Conservation (phyloP, 2,888 invertebrate species). For the Caenorhabditis angaria region DNA sequence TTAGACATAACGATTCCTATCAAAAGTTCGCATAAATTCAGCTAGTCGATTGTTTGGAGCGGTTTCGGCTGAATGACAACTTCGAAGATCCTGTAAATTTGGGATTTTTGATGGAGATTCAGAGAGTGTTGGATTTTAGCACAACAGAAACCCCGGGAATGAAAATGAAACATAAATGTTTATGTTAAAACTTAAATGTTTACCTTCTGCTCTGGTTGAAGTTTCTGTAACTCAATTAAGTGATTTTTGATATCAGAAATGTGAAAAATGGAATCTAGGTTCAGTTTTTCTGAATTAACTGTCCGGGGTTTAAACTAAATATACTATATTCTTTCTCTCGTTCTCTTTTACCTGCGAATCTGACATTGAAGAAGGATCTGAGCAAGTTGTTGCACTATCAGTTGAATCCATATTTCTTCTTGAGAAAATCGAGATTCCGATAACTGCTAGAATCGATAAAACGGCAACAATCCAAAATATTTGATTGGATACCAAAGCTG, state of each 20-base stretch:
- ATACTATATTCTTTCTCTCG: neutral
- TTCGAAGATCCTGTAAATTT: conserved; percentile 29
- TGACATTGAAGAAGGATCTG: conserved; percentile 29
- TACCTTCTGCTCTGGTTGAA: too few relatives aligned
- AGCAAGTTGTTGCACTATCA: conserved; percentile 37
- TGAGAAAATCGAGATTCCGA: conserved; percentile 17
- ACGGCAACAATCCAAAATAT: conserved; percentile 27
- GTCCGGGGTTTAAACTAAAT: too few relatives aligned
- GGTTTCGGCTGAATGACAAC: conserved; percentile 13
- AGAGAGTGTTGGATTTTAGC: too few relatives aligned
- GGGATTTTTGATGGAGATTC: neutral
- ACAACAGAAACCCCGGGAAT: too few relatives aligned
- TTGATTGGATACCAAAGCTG: conserved; percentile 11
- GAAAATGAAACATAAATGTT: too few relatives aligned
- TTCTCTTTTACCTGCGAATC: conserved; percentile 25
- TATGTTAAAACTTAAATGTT: too few relatives aligned
- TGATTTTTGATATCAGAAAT: too few relatives aligned
- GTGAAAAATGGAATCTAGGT: too few relatives aligned
- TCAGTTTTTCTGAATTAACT: too few relatives aligned
- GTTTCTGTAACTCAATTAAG: too few relatives aligned
- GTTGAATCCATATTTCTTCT: conserved; percentile 17
- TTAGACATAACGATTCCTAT: conserved; percentile 45
- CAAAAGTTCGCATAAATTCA: conserved; percentile 44
- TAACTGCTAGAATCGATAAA: conserved; percentile 16
- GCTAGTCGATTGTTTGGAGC: conserved; percentile 18